Conservation (phyloP, 2,113 vertebrate species). For the Amphilophus citrinellus region DNA sequence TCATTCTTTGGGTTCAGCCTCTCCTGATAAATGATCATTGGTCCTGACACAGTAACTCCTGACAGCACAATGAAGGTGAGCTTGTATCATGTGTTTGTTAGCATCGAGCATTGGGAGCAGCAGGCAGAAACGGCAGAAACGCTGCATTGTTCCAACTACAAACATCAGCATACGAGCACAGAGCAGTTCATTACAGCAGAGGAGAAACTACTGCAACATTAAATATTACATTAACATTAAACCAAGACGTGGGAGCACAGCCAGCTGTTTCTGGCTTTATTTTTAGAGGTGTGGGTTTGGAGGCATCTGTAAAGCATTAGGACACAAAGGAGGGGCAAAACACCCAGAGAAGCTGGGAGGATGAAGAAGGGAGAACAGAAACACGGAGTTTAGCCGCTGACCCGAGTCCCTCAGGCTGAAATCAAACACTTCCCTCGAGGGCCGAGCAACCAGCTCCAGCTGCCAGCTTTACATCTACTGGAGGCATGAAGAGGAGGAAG, state of each 20-base stretch:
- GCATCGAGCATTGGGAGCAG: constrained; percentile 1
- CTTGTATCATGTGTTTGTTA: constrained; percentile 4
- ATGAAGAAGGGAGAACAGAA: constrained; percentile 28
- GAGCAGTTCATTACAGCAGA: not conserved
- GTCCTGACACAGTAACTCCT: not conserved
- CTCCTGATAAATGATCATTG: constrained; percentile 10
- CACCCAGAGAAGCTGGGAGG: not conserved
- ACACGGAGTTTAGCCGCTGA: constrained; percentile 48
- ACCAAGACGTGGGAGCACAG: not conserved
- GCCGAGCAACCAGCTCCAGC: constrained; percentile 33
- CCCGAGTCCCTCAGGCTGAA: constrained; percentile 64
- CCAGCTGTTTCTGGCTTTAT: constrained; percentile 45
- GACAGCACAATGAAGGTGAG: not conserved
- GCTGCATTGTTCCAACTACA: not conserved
- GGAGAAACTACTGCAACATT: not conserved
- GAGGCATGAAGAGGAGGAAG: constrained; percentile 35
- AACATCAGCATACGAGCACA: not conserved
- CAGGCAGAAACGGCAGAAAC: not conserved
- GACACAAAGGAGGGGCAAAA: constrained; percentile 15
- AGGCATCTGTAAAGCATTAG: constrained; percentile 73
- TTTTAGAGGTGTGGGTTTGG: constrained; percentile 35
- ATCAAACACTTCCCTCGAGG: constrained; percentile 59
- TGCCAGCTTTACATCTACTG: constrained; percentile 44
- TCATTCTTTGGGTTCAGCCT: not conserved
- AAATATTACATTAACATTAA: not conserved